These are phyloP conservation scores for Watsonalla cultraria DNA, from an alignment of 2,888 invertebrate genomes.

Conservation along the genomic window DNA sequence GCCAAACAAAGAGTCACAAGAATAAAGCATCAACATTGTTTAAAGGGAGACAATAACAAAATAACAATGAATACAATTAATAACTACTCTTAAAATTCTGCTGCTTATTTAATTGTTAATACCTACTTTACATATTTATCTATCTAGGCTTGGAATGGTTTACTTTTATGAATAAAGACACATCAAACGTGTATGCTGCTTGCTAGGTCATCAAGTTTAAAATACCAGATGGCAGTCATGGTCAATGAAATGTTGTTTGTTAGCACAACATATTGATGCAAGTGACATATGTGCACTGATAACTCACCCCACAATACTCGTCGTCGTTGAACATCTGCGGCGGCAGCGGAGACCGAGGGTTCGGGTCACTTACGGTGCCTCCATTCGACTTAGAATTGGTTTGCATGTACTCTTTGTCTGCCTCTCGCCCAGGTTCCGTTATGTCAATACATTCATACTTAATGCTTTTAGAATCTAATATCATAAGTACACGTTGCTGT, in stretches of 20 bases:
- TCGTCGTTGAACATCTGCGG: constrained; percentile 97
- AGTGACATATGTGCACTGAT: neutral
- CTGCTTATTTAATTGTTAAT: no score
- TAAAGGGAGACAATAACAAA: no score
- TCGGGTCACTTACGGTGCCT: constrained; percentile 85
- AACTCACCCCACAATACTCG: constrained; percentile 92
- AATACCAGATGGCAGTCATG: no score
- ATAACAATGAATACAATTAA: no score
- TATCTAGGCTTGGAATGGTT: no score
- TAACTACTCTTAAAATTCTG: no score
- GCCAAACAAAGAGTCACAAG: no score
- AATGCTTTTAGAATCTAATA: constrained; percentile 94
- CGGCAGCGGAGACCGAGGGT: constrained; percentile 89
- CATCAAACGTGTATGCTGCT: no score
- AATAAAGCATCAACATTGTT: no score
- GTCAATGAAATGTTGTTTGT: neutral
- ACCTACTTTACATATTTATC: no score
- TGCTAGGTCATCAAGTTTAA: no score
- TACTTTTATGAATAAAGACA: no score
- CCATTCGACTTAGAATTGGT: constrained; percentile 88
- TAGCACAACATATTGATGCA: neutral
- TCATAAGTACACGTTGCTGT: constrained; percentile 95
- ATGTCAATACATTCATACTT: constrained; percentile 95
- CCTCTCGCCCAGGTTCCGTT: constrained; percentile 94
- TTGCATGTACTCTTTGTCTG: constrained; percentile 95